These are phyloP conservation scores for Lottia gigantea DNA, from an alignment of 2,888 invertebrate species.

Conservation along the genomic window DNA sequence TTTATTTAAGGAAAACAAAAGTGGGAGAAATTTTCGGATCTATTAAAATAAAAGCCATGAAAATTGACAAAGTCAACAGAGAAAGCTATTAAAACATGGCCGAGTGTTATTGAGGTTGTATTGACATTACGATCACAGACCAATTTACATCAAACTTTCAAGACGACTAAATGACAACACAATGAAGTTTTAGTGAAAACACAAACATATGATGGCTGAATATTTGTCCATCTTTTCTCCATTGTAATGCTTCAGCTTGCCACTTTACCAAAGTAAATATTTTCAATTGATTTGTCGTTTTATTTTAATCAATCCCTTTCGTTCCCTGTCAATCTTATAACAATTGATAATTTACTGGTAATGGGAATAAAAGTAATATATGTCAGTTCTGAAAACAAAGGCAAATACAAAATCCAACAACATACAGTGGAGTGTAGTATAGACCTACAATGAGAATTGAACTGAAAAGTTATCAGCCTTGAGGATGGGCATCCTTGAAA, in stretches of 20 bases:
- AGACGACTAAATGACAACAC: conserved; percentile 14
- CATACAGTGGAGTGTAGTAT: no score
- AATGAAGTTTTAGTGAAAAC: conserved; percentile 20
- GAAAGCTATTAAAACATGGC: background rate
- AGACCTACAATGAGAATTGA: no score
- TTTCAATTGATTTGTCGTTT: background rate
- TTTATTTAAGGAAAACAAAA: background rate
- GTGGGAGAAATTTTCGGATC: background rate
- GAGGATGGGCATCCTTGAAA: no score
- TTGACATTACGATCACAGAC: conserved; percentile 3
- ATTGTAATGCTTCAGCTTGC: conserved; percentile 4
- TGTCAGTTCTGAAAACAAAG: no score
- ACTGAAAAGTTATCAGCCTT: no score
- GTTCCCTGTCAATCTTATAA: background rate
- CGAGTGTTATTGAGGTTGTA: background rate
- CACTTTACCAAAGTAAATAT: background rate
- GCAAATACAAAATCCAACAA: no score
- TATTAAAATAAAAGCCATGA: conserved; percentile 10
- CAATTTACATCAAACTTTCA: conserved; percentile 21
- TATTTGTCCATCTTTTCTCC: conserved; percentile 16
- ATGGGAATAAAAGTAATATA: no score
- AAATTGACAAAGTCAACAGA: conserved; percentile 9
- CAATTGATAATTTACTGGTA: no score
- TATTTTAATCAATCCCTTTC: background rate
- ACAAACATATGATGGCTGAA: conserved; percentile 17